Evolutionary conservation across 2,113 vertebrate species (phyloP).

Genomic region (Xiphophorus couchianus): DNA sequence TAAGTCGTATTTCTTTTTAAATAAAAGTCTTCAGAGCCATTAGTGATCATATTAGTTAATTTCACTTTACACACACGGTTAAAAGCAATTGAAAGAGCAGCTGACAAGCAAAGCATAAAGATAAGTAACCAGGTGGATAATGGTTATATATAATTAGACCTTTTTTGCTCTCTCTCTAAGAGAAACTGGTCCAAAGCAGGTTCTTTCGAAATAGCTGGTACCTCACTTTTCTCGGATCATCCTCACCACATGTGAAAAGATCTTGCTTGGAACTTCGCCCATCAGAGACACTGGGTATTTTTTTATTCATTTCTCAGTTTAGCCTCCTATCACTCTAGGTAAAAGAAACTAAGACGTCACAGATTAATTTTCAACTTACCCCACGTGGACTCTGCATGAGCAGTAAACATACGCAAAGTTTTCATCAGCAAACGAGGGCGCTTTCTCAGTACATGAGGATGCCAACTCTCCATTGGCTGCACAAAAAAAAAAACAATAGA

Average conservation of each 20-base stretch:
- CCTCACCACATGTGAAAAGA: not conserved
- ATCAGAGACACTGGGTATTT: not conserved
- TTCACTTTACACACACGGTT: constrained; percentile 1
- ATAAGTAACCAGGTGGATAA: not conserved
- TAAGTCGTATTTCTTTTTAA: not conserved
- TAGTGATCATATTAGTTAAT: not conserved
- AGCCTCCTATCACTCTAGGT: no score
- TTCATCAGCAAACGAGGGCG: no score
- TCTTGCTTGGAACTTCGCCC: not conserved
- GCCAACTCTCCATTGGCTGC: no score
- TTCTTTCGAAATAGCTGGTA: not conserved
- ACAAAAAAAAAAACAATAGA: no score
- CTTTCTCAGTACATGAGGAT: no score
- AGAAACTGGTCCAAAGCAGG: not conserved
- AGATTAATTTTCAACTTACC: no score
- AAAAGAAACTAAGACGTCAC: no score
- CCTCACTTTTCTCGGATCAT: not conserved
- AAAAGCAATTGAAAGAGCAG: not conserved
- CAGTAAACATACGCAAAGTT: no score
- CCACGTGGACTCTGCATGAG: no score
- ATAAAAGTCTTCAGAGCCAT: not conserved
- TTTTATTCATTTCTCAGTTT: no score
- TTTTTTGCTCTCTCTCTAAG: not conserved
- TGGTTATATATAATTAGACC: not conserved
- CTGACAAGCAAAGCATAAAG: not conserved